Conservation (phyloP, 2,888 invertebrate genomes). For the Synergus laeviventris region DNA sequence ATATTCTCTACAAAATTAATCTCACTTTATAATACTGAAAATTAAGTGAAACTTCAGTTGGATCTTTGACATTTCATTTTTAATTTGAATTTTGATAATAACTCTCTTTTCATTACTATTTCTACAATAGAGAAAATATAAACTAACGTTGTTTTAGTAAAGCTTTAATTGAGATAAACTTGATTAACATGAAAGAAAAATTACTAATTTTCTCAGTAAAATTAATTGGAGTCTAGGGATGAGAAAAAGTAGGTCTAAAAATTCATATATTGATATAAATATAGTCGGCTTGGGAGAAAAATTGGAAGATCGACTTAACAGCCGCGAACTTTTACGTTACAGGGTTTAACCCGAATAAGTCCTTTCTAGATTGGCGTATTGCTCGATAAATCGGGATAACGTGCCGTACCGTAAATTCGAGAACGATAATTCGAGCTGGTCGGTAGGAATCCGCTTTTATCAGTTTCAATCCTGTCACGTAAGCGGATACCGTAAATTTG, state of each 20-base stretch:
- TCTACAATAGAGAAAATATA: no score
- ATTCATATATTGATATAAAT: constrained; percentile 6
- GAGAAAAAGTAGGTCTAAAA: not conserved
- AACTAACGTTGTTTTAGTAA: no score
- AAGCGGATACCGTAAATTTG: constrained; percentile 65
- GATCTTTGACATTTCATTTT: no score
- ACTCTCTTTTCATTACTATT: no score
- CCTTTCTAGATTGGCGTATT: constrained; percentile 52
- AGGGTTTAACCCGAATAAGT: constrained; percentile 53
- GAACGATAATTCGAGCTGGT: constrained; percentile 60
- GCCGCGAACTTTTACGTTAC: constrained; percentile 48
- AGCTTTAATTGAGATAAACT: no score
- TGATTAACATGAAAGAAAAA: not conserved
- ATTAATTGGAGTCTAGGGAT: not conserved
- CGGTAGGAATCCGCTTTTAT: constrained; percentile 61
- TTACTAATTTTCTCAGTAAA: not conserved
- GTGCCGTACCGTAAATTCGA: constrained; percentile 61
- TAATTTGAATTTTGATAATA: no score
- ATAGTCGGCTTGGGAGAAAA: constrained; percentile 7
- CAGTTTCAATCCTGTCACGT: constrained; percentile 59
- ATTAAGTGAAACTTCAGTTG: not conserved
- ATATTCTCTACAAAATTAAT: constrained; percentile 7
- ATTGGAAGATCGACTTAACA: constrained; percentile 25
- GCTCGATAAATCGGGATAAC: constrained; percentile 62
- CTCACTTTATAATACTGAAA: not conserved